Conservation (phyloP, 2,797 vertebrate species). For the Aeoliscus strigatus region DNA sequence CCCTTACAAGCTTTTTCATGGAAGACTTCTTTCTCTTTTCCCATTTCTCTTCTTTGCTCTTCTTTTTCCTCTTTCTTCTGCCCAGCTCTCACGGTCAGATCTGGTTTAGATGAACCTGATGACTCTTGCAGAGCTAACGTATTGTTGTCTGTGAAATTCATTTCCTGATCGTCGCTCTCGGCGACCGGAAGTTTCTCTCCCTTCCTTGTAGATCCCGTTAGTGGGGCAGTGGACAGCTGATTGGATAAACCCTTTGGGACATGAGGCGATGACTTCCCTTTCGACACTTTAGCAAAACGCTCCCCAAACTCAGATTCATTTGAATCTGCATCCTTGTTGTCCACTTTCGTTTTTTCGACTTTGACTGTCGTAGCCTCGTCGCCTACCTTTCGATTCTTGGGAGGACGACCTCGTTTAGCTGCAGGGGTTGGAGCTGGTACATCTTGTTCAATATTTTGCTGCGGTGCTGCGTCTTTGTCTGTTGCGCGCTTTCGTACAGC, state of each 20-base stretch:
- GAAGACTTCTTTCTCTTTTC: conserved; percentile 42
- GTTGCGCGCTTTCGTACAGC: conserved; percentile 81
- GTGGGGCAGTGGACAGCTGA: conserved; percentile 57
- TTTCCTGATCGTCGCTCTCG: conserved; percentile 64
- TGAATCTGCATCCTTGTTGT: conserved; percentile 80
- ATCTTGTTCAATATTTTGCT: conserved; percentile 73
- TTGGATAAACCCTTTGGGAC: conserved; percentile 72
- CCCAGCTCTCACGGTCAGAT: conserved; percentile 43
- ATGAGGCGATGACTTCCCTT: conserved; percentile 85
- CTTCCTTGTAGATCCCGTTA: conserved; percentile 73
- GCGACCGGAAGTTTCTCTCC: conserved; percentile 74
- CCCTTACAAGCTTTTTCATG: conserved; percentile 50
- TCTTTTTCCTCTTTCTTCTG: conserved; percentile 78
- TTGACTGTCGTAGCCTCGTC: conserved; percentile 80
- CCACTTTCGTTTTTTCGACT: conserved; percentile 73
- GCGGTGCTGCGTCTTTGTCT: conserved; percentile 79
- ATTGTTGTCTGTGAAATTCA: conserved; percentile 62
- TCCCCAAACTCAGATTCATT: conserved; percentile 79
- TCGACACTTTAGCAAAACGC: conserved; percentile 73
- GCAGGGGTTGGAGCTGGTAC: conserved; percentile 58
- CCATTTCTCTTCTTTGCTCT: conserved; percentile 43
- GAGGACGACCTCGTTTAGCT: conserved; percentile 85
- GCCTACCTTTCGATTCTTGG: conserved; percentile 83
- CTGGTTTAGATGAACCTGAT: conserved; percentile 50
- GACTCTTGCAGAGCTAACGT: conserved; percentile 41